phyloP scores from a whole-genome alignment of 2,888 invertebrate species.

The Ophion ellenae region DNA sequence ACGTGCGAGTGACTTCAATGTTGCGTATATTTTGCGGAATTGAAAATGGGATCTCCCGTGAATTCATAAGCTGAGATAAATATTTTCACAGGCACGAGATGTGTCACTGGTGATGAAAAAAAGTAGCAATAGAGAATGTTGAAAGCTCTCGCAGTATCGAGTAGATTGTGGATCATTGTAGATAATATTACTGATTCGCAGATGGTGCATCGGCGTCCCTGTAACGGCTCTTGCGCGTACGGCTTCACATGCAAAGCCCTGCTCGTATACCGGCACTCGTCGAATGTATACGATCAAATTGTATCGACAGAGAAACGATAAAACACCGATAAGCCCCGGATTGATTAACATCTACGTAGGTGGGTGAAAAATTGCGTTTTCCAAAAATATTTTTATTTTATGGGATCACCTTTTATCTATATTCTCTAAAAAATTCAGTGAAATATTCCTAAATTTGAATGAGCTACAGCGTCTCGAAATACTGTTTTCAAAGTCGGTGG shows the following conservation, averaged over 20 bases:
- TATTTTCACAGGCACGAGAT: neutral
- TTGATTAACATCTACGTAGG: neutral
- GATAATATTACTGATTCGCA: slow-evolving; percentile 31
- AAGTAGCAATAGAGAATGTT: slow-evolving; percentile 5
- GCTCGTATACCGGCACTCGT: neutral
- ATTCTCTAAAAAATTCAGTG: no score
- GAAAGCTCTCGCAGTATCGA: slow-evolving; percentile 8
- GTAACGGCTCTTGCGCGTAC: slow-evolving; percentile 28
- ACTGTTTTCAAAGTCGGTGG: no score
- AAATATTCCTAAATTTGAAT: no score
- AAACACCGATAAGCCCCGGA: slow-evolving; percentile 36
- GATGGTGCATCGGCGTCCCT: slow-evolving; percentile 25
- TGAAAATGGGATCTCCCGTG: slow-evolving; percentile 19
- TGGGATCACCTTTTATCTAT: no score
- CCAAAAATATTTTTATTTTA: no score
- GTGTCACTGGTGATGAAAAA: neutral
- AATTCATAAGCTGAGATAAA: neutral
- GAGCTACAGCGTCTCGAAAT: no score
- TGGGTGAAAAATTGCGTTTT: no score
- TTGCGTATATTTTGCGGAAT: slow-evolving; percentile 12
- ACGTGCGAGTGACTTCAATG: slow-evolving; percentile 13
- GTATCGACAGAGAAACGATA: slow-evolving; percentile 19
- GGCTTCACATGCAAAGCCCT: neutral
- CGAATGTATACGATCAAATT: slow-evolving; percentile 22
- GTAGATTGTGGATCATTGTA: slow-evolving; percentile 15